Evolutionary conservation across 1,140 invertebrate species (phyloP), one percentile per base, ranked within the genome.

Genomic region (Bombus affinis): DNA sequence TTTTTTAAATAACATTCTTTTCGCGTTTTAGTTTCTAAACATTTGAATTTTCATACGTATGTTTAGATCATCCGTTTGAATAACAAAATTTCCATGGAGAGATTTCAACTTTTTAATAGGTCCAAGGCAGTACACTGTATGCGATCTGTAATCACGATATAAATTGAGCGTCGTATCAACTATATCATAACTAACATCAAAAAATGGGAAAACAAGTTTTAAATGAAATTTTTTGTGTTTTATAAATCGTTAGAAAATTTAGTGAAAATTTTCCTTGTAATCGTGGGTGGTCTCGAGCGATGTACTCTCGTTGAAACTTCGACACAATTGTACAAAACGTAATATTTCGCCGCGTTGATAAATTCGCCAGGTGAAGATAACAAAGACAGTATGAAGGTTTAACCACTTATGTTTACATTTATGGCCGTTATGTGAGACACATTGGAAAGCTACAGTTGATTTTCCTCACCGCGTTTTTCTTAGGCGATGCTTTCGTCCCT

Each of bases 401-500:
- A 81, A 66, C 71, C 70, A 75, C 59, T 81, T 81, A 74, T 59
- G 79, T 73, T 68, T 71, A 81, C 62, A 68, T 85, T 85, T 85
- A 81, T 85, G 78, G 83, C 35, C 59, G 68, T 53, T 79, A 47
- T 75, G 70, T 22, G 44, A 85, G 70, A 74, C 39, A 57, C 57
- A 85, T 81, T 37, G 44, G 25, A 70, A 66, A 37, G 42, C 35
- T 66, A 80, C 65, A 35, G 71, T 74, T 81, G 39, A 74, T 85
- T 70, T 85, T 42, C 22, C 74, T 68, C 65, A 42, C 42, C 35
- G 39, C 25, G n/a, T 83, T 47, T 37, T 59, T 72, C 15, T 37
- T 47, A 53, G n/a, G 35, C 47, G 25, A 44, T 39, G 10, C 59
- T n/a, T 70, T 39, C 39, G 4, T 39, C 42, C 1, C 32, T 18